Evolutionary conservation across 2,888 invertebrate genomes (phyloP).

Genomic region (Muscina levida): DNA sequence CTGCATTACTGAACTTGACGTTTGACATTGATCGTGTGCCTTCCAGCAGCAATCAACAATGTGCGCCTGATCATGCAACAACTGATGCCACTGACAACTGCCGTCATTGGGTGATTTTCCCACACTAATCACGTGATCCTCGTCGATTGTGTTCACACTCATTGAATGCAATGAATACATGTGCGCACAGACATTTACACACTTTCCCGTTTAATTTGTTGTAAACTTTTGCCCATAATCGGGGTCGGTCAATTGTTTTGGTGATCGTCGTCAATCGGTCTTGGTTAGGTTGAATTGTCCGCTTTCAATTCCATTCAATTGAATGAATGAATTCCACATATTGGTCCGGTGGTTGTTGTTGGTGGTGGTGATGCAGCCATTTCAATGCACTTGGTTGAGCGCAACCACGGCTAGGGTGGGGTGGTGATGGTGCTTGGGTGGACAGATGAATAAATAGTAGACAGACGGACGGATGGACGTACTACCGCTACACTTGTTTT

Average conservation of each 20-base stretch:
- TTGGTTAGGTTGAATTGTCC: conserved; percentile 6
- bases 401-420: too few species aligned
- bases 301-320: conserved; percentile 52
- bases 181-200: conserved; percentile 16
- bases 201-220: conserved; percentile 28
- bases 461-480: neutral
- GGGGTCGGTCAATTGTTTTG: conserved; percentile 17
- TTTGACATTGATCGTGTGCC: too few species aligned
- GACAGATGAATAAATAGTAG: too few species aligned
- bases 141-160: neutral
- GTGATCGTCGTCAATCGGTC: conserved; percentile 17
- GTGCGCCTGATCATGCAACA: too few species aligned
- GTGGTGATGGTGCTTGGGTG: too few species aligned
- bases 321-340: conserved; percentile 49
- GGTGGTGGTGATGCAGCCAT: neutral
- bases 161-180: neutral
- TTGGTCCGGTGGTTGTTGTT: too few species aligned
- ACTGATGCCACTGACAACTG: too few species aligned
- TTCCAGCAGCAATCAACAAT: too few species aligned
- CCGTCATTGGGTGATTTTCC: neutral
- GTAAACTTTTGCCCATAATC: conserved; percentile 17
- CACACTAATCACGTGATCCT: conserved; percentile 1
- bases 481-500: conserved; percentile 31
- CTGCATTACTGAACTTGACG: too few species aligned
- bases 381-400: conserved; percentile 20